A percentile compares a stretch with the other conserved stretches of the same genome.
phyloP scores from a whole-genome alignment of 2,888 invertebrate genomes.

The Acronicta leporina region DNA sequence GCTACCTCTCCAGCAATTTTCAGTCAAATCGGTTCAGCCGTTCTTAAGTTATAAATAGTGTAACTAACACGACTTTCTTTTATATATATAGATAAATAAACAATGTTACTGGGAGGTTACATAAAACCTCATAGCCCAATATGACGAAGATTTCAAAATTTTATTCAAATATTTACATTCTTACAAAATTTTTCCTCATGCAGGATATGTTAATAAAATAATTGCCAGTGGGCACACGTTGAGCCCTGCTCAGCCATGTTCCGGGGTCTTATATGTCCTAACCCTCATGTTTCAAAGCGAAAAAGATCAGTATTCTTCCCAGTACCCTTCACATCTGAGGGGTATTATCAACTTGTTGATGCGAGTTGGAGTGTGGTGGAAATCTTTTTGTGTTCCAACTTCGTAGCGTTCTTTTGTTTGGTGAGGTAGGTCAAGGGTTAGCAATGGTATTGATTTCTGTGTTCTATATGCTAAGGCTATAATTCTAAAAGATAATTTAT shows the following conservation, averaged over 20 bases:
- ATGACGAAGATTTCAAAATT: too few relatives aligned
- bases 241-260: constrained; percentile 22
- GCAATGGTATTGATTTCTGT: too few relatives aligned
- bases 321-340: constrained; percentile 24
- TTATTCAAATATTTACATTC: too few relatives aligned
- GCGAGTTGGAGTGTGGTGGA: constrained; percentile 18
- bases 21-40: too few relatives aligned
- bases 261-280: constrained; percentile 28
- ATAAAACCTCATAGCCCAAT: too few relatives aligned
- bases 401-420: constrained; percentile 5
- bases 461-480: too few relatives aligned
- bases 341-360: constrained; percentile 48
- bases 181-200: neutral
- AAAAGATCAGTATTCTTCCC: constrained; percentile 46
- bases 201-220: constrained; percentile 39
- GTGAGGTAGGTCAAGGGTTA: neutral
- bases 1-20: too few relatives aligned
- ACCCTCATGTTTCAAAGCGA: constrained; percentile 13
- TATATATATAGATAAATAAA: too few relatives aligned
- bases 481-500: too few relatives aligned
- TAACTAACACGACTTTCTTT: too few relatives aligned
- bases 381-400: constrained; percentile 19
- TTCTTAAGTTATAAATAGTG: too few relatives aligned
- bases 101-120: too few relatives aligned
- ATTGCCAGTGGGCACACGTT: constrained; percentile 19